Base-by-base conservation (phyloP, 1,140 invertebrate species). In the Nephila pilipes region DNA sequence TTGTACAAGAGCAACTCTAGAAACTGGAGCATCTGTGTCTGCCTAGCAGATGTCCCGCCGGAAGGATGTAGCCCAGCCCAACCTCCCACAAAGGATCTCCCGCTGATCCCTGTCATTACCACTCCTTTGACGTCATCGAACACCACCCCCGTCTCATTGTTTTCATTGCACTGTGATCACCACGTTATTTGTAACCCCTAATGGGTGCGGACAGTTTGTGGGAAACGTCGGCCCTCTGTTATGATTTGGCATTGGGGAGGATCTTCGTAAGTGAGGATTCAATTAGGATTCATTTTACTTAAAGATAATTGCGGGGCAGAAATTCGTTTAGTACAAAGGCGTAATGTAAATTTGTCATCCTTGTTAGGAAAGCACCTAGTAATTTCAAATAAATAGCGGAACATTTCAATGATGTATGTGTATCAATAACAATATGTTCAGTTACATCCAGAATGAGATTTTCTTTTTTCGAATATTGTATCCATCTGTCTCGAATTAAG, bases 21-120 rank as follows among this genome's bases (percentile, higher is more conserved):
- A 65, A 87, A 87, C 32, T 60, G 54, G 58, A 65, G 85, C 85
- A 87, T 87, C 85, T 87, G 85, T 38, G 32, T 87, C 54, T 29
- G 22, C 16, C 60, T 87, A 12, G 85, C 85, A 87, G 85, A 87
- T 87, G 85, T 63, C 58, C 60, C 46, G 32, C 85, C 85, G 85
- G 85, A 87, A 87, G 60, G 85, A 87, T 87, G 85, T 65, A n/a
- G 85, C 58, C 85, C 85, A n/a, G 38, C 85, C 85, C 60, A 87
- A 87, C 85, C 85, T n/a, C 85, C 85, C 36, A 87, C 85, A 87
- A 87, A 87, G 85, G 60, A 87, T 65, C 85, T 60, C 85, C 85
- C 36, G 85, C 85, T 18, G 60, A 38, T 65, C 29, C 29, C 85
- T 87, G 85, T 87, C 85, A 87, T 87, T 87, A 87, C 85, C 85